Evolutionary conservation across 2,797 vertebrate genomes (phyloP), one percentile per base, ranked within the genome.

Genomic region (Acridotheres tristis): DNA sequence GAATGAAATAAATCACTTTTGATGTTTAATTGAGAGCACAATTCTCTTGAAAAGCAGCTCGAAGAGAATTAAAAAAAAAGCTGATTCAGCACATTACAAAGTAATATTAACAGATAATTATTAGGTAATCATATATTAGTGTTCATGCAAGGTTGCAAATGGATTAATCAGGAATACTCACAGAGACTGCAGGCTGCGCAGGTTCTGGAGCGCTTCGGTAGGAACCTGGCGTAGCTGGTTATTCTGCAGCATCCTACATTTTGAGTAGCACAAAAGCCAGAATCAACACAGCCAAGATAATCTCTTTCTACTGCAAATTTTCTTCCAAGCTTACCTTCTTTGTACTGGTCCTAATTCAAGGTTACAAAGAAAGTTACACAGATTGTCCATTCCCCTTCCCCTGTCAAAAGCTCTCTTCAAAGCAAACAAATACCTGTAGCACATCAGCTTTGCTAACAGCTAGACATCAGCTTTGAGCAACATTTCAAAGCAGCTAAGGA

Each of bases 181-280:
- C 99, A 99, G 97, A 12, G 99, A 99, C 89, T 99, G 99, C 81
- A 99, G 98, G 94, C 98, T 98, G 95, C 95, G 98, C 87, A 99
- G 96, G 94, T 98, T 98, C 96, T 98, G 99, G 22, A 99, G 98
- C 6, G 99, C 98, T 95, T 99, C 98, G 1, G 94, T 96, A 32
- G 99, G 99, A 59, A 99, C 98, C 65, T 98, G 98, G 38, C 76
- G 98, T 72, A 99, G 97, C 78, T 98, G 98, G 97, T 99, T 99
- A 95, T 99, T 99, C 97, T 99, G 99, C 72, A 99, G 98, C 99
- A 99, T 99, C 85, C 99, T 99, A 71, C 53, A 55, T 94, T 89
- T 88, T 92, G 96, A 94, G 68, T 21, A 86, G 96, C 21, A 80
- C 36, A 85, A 94, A 78, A 90, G 5, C 12, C 57, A 96, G 79